phyloP scores from a whole-genome alignment of 2,888 invertebrate species.

The Trissolcus brochymenae region DNA sequence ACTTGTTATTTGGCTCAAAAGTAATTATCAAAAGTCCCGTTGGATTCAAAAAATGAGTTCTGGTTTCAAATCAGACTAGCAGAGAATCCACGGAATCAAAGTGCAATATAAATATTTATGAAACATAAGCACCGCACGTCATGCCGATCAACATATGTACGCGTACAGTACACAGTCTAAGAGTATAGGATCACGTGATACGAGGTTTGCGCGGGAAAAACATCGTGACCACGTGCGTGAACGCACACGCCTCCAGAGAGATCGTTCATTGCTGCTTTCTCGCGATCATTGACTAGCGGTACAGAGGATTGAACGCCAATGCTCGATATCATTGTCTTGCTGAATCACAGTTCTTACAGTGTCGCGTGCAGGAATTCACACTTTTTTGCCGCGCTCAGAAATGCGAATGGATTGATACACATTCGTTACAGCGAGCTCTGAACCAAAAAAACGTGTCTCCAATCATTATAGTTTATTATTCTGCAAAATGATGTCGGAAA shows the following conservation, averaged over 20 bases:
- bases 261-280: slow-evolving; percentile 53
- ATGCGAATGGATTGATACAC: slow-evolving; percentile 22
- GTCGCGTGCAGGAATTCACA: slow-evolving; percentile 59
- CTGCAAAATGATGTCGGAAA: too few species aligned
- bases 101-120: slow-evolving; percentile 36
- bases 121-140: slow-evolving; percentile 35
- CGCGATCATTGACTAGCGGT: slow-evolving; percentile 58
- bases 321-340: slow-evolving; percentile 53
- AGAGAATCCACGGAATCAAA: neutral
- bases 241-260: slow-evolving; percentile 60
- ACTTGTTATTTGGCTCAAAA: slow-evolving; percentile 1
- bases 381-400: slow-evolving; percentile 40
- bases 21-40: too few species aligned
- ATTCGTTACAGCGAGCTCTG: slow-evolving; percentile 11
- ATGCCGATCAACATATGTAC: slow-evolving; percentile 37
- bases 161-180: slow-evolving; percentile 12
- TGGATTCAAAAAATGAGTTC: neutral
- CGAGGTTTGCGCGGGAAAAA: slow-evolving; percentile 47
- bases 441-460: neutral
- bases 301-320: slow-evolving; percentile 46
- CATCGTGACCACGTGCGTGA: slow-evolving; percentile 58
- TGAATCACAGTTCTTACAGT: slow-evolving; percentile 56
- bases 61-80: too few species aligned
- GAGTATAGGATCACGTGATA: slow-evolving; percentile 44
- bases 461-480: too few species aligned